Evolutionary conservation across 1,140 invertebrate genomes (phyloP).

Genomic region (Cyphomyrmex costatus): DNA sequence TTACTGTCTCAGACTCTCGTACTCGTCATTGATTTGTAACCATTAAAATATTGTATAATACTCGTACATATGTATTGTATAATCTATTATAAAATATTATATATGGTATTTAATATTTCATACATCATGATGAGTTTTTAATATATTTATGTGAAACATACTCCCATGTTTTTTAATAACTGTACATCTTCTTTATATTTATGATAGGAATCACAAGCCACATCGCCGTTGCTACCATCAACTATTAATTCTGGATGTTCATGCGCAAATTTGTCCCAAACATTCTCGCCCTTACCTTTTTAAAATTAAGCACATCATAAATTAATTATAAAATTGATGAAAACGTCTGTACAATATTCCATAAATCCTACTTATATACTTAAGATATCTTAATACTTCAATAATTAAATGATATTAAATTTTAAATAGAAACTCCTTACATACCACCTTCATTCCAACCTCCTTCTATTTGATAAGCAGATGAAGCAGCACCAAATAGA

Average conservation of each 20-base stretch:
- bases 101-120: background rate
- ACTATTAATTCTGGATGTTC: constrained; percentile 73
- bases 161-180: constrained; percentile 84
- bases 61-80: too few relatives aligned
- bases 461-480: constrained; percentile 91
- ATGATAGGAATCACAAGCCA: constrained; percentile 86
- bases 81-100: constrained; percentile 56
- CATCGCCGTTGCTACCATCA: constrained; percentile 86
- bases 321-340: constrained; percentile 19
- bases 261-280: constrained; percentile 83
- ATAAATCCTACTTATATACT: background rate
- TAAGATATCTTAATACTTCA: background rate
- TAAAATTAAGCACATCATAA: constrained; percentile 2
- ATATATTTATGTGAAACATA: constrained; percentile 71
- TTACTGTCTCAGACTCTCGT: too few relatives aligned
- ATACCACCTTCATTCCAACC: constrained; percentile 90
- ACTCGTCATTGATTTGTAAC: too few relatives aligned
- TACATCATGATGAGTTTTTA: background rate
- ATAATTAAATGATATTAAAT: background rate
- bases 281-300: constrained; percentile 84
- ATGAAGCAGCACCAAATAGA: constrained; percentile 87
- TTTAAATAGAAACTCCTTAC: constrained; percentile 2
- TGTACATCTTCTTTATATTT: constrained; percentile 86
- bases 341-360: background rate
- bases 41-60: too few relatives aligned